Percentiles rank a stretch among this genome's conserved stretches.
Conservation (phyloP, 2,113 vertebrate species). For the Semnornis frantzii region DNA sequence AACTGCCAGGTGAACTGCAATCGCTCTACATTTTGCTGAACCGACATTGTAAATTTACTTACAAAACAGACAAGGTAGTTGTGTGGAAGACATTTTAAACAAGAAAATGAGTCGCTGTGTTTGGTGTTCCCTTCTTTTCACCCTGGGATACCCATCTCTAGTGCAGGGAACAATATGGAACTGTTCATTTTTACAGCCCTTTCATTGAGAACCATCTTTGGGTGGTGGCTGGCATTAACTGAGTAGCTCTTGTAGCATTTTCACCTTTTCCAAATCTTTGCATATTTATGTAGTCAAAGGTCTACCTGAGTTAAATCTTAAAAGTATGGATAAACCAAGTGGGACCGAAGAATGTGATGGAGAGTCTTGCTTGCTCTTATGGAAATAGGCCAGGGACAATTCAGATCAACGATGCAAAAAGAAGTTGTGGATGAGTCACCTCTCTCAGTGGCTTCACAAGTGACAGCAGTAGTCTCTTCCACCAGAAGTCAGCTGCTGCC, state of each 20-base stretch:
- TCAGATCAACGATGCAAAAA: background rate
- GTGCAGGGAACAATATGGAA: background rate
- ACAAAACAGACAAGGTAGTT: background rate
- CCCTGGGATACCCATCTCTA: background rate
- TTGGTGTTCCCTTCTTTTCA: background rate
- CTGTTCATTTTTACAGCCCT: background rate
- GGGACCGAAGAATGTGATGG: background rate
- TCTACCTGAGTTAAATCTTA: background rate
- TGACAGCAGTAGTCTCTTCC: background rate
- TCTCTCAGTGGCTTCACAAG: background rate
- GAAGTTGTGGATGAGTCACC: background rate
- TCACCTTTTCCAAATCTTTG: background rate
- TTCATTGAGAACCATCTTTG: background rate
- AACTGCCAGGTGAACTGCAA: fast-evolving
- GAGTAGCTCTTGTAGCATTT: background rate
- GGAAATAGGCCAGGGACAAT: background rate
- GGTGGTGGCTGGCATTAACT: background rate
- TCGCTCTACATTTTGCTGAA: background rate
- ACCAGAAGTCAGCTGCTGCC: background rate
- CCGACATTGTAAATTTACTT: background rate
- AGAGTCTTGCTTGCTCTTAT: background rate
- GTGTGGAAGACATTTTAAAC: background rate
- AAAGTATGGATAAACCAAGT: background rate
- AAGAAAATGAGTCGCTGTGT: background rate
- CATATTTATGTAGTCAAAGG: background rate